phyloP scores from a whole-genome alignment of 2,797 vertebrate genomes.

The Acomys russatus region DNA sequence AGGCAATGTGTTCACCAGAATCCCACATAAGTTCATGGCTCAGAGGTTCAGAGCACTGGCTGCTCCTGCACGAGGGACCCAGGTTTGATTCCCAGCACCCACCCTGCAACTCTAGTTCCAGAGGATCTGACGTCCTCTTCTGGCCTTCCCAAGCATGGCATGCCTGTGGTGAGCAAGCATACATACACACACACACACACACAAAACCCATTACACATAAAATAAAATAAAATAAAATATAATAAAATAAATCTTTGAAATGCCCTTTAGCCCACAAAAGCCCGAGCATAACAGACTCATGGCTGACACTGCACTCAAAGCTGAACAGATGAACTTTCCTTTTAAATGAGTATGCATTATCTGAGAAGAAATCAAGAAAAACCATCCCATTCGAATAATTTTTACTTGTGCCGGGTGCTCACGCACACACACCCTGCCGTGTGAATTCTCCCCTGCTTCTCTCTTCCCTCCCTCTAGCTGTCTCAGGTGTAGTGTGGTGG shows the following conservation, averaged over 20 bases:
- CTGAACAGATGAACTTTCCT: neutral
- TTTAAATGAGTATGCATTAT: neutral
- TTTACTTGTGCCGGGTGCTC: neutral
- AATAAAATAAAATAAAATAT: neutral
- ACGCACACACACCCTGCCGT: neutral
- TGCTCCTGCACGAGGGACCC: neutral
- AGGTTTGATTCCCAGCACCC: neutral
- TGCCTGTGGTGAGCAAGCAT: neutral
- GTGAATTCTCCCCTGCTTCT: neutral
- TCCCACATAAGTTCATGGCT: neutral
- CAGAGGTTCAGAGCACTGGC: neutral
- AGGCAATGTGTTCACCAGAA: neutral
- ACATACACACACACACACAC: too few species aligned
- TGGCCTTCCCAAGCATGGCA: neutral
- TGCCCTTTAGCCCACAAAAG: neutral
- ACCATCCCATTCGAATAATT: neutral
- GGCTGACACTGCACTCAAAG: too few species aligned
- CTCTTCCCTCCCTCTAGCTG: neutral
- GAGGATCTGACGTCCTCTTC: neutral
- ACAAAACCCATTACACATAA: neutral
- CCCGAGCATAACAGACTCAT: neutral
- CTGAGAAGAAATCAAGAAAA: neutral
- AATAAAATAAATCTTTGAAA: neutral
- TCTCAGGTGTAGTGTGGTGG: neutral
- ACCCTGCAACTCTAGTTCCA: neutral